Evolutionary conservation across 2,797 vertebrate species (phyloP).

Genomic region (Cyprinella venusta): DNA sequence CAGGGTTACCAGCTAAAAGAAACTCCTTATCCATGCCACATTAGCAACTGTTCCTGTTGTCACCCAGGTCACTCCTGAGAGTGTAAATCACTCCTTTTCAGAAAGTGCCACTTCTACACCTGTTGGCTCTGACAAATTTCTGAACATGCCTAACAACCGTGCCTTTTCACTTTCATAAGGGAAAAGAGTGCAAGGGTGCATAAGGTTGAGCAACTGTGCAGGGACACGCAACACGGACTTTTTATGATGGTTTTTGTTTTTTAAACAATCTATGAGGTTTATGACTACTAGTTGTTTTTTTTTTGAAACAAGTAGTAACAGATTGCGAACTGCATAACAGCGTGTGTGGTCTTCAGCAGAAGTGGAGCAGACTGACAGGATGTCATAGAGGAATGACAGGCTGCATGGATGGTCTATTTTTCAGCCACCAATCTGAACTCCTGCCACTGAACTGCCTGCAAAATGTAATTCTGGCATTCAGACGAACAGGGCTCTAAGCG

Average conservation of each 20-base stretch:
- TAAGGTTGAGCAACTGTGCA: slow-evolving; percentile 42
- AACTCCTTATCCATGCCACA: slow-evolving; percentile 54
- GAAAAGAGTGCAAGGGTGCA: slow-evolving; percentile 42
- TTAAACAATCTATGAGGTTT: background rate
- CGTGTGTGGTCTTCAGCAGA: background rate
- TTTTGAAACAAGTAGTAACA: background rate
- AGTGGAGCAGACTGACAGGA: slow-evolving; percentile 12
- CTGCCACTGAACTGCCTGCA: slow-evolving; percentile 54
- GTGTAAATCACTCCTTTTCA: slow-evolving; percentile 54
- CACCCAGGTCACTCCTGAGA: slow-evolving; percentile 52
- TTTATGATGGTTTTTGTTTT: background rate
- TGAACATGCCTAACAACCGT: slow-evolving; percentile 50
- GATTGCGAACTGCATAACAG: background rate
- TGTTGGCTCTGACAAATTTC: slow-evolving; percentile 59
- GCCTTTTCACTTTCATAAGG: slow-evolving; percentile 52
- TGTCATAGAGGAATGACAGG: slow-evolving; percentile 22
- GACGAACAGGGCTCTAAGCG: slow-evolving; percentile 55
- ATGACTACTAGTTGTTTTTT: background rate
- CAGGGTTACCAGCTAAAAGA: slow-evolving; percentile 53
- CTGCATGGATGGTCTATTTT: slow-evolving; percentile 31
- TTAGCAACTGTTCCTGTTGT: slow-evolving; percentile 60
- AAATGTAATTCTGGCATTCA: slow-evolving; percentile 61
- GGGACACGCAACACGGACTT: slow-evolving; percentile 14
- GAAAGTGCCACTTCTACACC: slow-evolving; percentile 51
- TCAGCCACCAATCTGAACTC: slow-evolving; percentile 42